Conservation (phyloP, 2,888 invertebrate genomes). For the Lapara coniferarum region DNA sequence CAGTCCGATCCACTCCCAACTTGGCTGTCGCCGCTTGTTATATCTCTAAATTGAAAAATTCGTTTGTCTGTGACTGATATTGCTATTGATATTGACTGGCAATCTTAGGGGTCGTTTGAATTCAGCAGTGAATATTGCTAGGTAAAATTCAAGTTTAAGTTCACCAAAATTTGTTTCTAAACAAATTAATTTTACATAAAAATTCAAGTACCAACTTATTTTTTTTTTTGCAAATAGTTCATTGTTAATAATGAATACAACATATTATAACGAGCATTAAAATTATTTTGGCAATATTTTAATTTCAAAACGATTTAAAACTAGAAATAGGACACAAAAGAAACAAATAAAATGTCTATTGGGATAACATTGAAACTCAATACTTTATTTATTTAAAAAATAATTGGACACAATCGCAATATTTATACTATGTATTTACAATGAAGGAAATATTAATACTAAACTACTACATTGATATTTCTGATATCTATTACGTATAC, state of each 20-base stretch:
- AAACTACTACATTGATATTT: slow-evolving; percentile 11
- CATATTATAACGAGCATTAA: neutral
- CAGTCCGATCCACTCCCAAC: too few species aligned
- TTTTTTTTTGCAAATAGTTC: neutral
- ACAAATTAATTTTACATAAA: neutral
- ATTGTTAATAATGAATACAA: too few species aligned
- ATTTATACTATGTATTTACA: slow-evolving; percentile 16
- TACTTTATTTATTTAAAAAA: slow-evolving; percentile 9
- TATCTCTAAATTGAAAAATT: too few species aligned
- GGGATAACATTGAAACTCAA: slow-evolving; percentile 6
- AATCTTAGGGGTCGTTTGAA: too few species aligned
- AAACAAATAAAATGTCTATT: too few species aligned
- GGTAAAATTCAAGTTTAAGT: neutral
- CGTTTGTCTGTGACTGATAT: too few species aligned
- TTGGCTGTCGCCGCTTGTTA: too few species aligned
- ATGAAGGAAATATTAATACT: neutral
- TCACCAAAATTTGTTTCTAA: neutral
- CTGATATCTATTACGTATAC: slow-evolving; percentile 21
- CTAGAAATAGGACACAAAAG: too few species aligned
- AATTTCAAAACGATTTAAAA: neutral
- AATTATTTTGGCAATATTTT: neutral
- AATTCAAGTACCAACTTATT: too few species aligned
- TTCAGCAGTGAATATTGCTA: too few species aligned
- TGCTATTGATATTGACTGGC: too few species aligned
- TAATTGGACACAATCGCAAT: slow-evolving; percentile 5